These are phyloP conservation scores for Trissoscelio sp. DNA, from an alignment of 2,888 invertebrate species.

Conservation along the genomic window DNA sequence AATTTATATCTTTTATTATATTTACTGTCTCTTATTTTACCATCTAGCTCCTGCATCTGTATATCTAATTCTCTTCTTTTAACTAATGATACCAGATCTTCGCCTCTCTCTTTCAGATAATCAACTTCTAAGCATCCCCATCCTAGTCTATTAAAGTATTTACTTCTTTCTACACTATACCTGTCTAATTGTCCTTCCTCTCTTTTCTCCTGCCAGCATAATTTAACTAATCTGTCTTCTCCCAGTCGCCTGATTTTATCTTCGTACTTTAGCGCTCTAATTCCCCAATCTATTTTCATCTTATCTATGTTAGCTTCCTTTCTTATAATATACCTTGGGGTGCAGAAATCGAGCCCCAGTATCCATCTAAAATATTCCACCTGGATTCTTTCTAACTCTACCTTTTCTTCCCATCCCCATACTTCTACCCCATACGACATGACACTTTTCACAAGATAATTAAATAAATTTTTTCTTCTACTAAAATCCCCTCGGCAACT, in stretches of 20 bases:
- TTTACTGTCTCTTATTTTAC: not conserved
- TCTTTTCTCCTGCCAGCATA: not conserved
- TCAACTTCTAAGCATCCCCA: too few relatives aligned
- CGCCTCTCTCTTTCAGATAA: too few relatives aligned
- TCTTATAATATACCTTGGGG: not conserved
- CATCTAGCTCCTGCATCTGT: not conserved
- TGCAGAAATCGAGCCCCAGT: not conserved
- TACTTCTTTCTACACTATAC: not conserved
- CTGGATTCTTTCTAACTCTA: not conserved
- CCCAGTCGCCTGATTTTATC: not conserved
- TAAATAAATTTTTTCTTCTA: not conserved
- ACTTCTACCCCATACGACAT: slow-evolving; percentile 1
- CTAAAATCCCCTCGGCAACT: not conserved
- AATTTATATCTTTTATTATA: not conserved
- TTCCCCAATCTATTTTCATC: not conserved
- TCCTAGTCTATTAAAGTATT: not conserved
- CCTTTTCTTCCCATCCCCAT: not conserved
- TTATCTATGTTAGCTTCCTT: not conserved
- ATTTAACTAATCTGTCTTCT: not conserved
- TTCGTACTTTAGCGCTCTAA: not conserved
- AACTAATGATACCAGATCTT: too few relatives aligned
- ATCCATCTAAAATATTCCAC: not conserved
- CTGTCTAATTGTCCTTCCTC: not conserved
- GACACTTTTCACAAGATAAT: too few relatives aligned
- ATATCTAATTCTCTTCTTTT: too few relatives aligned